These are phyloP conservation scores for Drosophila kohkoa DNA, from an alignment of 1,140 invertebrate species.

Conservation along the genomic window DNA sequence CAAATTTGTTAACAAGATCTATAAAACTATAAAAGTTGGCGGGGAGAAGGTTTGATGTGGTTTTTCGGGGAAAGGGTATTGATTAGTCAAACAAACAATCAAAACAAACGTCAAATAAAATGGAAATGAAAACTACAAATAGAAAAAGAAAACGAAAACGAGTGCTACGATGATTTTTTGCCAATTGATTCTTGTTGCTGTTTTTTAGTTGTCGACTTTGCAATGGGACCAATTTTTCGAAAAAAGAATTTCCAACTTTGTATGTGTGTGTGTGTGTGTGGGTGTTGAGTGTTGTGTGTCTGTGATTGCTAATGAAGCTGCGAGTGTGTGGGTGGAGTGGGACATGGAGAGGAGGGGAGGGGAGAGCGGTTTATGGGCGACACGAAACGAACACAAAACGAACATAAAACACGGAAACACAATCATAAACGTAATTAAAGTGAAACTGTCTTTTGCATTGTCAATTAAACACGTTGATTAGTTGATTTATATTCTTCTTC, in stretches of 20 bases:
- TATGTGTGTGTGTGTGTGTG: constrained; percentile 3
- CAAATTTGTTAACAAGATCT: constrained; percentile 11
- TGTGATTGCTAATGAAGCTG: constrained; percentile 24
- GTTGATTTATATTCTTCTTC: background rate
- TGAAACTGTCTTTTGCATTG: constrained; percentile 29
- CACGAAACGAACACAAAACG: constrained; percentile 51
- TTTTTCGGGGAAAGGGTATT: background rate
- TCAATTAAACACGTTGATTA: constrained; percentile 11
- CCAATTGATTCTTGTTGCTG: background rate
- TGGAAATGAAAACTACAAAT: constrained; percentile 1
- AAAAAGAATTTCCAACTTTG: constrained; percentile 1
- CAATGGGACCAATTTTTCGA: constrained; percentile 15
- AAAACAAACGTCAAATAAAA: background rate
- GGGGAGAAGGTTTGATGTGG: background rate
- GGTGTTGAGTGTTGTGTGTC: background rate
- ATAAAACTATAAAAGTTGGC: background rate
- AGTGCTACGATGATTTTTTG: background rate
- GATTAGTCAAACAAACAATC: background rate
- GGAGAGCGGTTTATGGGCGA: constrained; percentile 29
- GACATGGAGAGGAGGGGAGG: background rate
- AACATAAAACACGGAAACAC: constrained; percentile 50
- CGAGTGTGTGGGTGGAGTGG: background rate
- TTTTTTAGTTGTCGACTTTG: constrained; percentile 16
- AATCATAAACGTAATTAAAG: constrained; percentile 52
- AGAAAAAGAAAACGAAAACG: background rate